Percentiles rank a stretch among this genome's conserved stretches.
phyloP scores from a whole-genome alignment of 2,888 invertebrate species.

The Leucophora obtusa region DNA sequence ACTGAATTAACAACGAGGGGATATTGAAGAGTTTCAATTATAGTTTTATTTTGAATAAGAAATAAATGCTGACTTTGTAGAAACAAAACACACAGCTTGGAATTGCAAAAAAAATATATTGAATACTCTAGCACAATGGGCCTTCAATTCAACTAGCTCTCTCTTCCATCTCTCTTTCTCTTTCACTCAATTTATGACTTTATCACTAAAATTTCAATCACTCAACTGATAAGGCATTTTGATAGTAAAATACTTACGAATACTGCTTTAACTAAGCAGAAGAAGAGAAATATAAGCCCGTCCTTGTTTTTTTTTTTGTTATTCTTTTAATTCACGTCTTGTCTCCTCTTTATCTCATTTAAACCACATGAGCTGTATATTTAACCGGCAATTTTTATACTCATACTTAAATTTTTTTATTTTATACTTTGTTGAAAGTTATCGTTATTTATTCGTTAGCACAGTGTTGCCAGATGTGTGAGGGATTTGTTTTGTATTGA shows the following conservation, averaged over 20 bases:
- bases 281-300: conserved; percentile 16
- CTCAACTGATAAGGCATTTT: conserved; percentile 50
- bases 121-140: background rate
- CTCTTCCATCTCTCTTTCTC: background rate
- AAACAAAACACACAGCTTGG: background rate
- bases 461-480: background rate
- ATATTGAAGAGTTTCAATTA: background rate
- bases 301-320: conserved; percentile 38
- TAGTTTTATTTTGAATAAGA: background rate
- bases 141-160: background rate
- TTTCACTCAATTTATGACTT: conserved; percentile 34
- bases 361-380: conserved; percentile 16
- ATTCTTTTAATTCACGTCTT: background rate
- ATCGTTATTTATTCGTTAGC: background rate
- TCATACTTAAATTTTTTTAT: conserved; percentile 1
- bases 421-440: background rate
- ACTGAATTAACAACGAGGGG: background rate
- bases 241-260: background rate
- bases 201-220: conserved; percentile 23
- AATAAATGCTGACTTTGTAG: conserved; percentile 5
- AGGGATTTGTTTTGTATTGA: background rate
- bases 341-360: conserved; percentile 5
- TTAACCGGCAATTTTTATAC: background rate
- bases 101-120: background rate
- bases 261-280: background rate